Evolutionary conservation across 1,140 invertebrate genomes (phyloP), one percentile per base, ranked within the genome.

Genomic region (Cydia pomonella): DNA sequence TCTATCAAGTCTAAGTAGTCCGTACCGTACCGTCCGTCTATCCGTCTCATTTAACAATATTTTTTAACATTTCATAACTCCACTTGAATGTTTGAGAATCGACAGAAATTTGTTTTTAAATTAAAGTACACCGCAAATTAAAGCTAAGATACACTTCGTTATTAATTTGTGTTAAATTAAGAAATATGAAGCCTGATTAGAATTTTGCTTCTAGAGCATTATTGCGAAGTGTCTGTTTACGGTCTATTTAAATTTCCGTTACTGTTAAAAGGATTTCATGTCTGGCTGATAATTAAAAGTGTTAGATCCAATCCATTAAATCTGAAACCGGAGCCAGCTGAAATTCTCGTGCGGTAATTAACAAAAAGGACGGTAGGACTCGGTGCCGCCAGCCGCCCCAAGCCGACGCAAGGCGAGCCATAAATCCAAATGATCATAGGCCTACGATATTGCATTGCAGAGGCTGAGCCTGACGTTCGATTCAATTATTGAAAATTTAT

Each of bases 401-500:
- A 41, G 10, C 25, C 66, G 63, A 29, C 16, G 18, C 38, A 50
- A 62, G 74, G 76, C 73, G 38, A 41, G 76, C 33, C 53, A 80
- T 80, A 82, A 82, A 82, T 84, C 77, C 73, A 77, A 80, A 83
- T 79, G 80, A 82, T 87, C 81, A 80, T 80, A 84, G 81, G 78
- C 79, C 77, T 79, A 75, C 80, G 77, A 81, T 80, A 79, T 80
- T 78, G 79, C 79, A 83, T 74, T 73, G 53, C 50, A 76, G 78
- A 80, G 78, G 73, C 76, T 82, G 80, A 81, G 76, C 71, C 80
- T 84, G 87, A 86, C 86, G 80, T 85, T 85, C 81, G 76, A 88
- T 86, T 89, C 86, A 87, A 89, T 88, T 89, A 88, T 87, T 83
- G 84, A 84, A 82, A 91, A 91, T 88, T 87, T 88, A 89, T 87